A percentile compares a stretch with the other conserved stretches of the same genome.
phyloP scores from a whole-genome alignment of 1,140 invertebrate species.

The Euschistus heros region DNA sequence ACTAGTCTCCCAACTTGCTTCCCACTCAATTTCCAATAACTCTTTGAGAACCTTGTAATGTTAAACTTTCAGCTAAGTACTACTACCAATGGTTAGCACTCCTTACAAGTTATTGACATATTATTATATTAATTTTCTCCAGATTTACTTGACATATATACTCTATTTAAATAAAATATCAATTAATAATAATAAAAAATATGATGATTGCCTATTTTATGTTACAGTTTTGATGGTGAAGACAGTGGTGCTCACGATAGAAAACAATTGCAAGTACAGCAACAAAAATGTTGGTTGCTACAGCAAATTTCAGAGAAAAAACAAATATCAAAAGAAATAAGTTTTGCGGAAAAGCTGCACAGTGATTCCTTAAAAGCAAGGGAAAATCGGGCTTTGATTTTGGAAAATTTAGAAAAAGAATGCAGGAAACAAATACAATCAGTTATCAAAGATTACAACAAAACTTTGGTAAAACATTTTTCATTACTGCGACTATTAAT shows the following conservation, averaged over 20 bases:
- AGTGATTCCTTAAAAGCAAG: not conserved
- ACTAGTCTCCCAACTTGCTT: too few relatives aligned
- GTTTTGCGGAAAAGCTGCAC: not conserved
- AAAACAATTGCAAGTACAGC: not conserved
- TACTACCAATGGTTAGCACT: too few relatives aligned
- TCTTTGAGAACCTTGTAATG: too few relatives aligned
- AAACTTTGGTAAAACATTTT: not conserved
- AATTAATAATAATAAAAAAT: too few relatives aligned
- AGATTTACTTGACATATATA: too few relatives aligned
- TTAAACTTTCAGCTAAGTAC: too few relatives aligned
- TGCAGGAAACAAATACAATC: not conserved
- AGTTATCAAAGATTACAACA: not conserved
- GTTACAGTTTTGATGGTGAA: not conserved
- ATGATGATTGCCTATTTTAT: too few relatives aligned
- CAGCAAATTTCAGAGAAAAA: not conserved
- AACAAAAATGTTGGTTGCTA: not conserved
- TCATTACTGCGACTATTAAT: too few relatives aligned
- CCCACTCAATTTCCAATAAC: too few relatives aligned
- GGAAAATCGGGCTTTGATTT: not conserved
- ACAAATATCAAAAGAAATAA: not conserved
- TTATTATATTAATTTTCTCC: too few relatives aligned
- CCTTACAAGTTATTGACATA: too few relatives aligned
- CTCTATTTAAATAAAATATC: too few relatives aligned
- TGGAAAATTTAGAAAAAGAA: constrained; percentile 1
- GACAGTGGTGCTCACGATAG: not conserved